A percentile compares a stretch with the other conserved stretches of the same genome.
Evolutionary conservation across 2,113 vertebrate species (phyloP).

Genomic region (Rhegmatorhina hoffmannsi): DNA sequence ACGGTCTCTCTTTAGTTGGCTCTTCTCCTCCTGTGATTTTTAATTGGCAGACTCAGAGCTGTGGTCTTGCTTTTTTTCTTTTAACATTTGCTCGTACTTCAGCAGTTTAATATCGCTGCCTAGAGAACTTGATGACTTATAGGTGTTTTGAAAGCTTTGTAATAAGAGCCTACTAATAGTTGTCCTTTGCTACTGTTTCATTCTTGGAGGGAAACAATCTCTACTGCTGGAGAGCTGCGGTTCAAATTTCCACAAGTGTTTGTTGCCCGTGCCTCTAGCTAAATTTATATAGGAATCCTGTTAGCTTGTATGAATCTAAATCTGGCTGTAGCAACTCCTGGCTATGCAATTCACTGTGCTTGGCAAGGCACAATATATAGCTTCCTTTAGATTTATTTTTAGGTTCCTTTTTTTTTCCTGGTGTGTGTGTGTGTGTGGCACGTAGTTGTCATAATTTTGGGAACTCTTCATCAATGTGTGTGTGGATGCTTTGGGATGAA

Average conservation of each 20-base stretch:
- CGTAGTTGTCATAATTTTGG: background rate
- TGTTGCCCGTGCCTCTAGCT: constrained; percentile 56
- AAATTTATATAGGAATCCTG: constrained; percentile 74
- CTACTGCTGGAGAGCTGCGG: constrained; percentile 2
- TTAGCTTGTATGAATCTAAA: constrained; percentile 60
- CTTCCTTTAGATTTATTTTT: constrained; percentile 46
- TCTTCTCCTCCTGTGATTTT: background rate
- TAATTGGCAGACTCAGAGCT: background rate
- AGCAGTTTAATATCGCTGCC: background rate
- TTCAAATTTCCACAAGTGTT: constrained; percentile 63
- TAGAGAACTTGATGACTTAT: constrained; percentile 7
- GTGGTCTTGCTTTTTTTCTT: background rate
- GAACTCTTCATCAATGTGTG: background rate
- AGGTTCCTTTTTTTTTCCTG: background rate
- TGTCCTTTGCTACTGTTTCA: constrained; percentile 22
- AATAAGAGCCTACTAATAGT: constrained; percentile 18
- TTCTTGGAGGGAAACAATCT: constrained; percentile 33
- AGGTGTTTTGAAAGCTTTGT: constrained; percentile 42
- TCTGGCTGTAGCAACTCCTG: constrained; percentile 52
- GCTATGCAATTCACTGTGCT: constrained; percentile 2
- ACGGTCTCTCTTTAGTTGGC: background rate
- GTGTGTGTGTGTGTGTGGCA: background rate
- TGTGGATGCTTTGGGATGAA: constrained; percentile 2
- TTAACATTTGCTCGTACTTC: background rate
- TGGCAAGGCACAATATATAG: constrained; percentile 37